phyloP scores from a whole-genome alignment of 1,140 invertebrate genomes.

The Bombus fervidus region DNA sequence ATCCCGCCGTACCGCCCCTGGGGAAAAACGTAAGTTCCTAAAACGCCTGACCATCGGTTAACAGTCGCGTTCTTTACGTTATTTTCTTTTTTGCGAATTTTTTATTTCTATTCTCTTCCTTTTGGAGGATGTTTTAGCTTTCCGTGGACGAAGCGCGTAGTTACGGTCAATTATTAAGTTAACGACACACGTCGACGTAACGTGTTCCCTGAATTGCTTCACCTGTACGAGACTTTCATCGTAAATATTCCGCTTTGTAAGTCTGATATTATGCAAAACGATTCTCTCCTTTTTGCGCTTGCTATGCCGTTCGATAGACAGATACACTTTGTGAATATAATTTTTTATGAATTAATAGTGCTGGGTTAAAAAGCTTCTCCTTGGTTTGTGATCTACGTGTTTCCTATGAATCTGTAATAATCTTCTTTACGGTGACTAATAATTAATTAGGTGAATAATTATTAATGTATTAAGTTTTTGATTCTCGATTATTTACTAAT shows the following conservation, averaged over 20 bases:
- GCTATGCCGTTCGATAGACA: neutral
- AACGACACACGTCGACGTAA: conserved; percentile 30
- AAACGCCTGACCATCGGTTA: conserved; percentile 48
- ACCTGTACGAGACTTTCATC: conserved; percentile 32
- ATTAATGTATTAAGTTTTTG: neutral
- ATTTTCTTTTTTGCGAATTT: neutral
- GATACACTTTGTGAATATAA: neutral
- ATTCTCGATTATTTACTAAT: neutral
- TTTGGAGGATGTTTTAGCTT: neutral
- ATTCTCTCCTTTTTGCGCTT: neutral
- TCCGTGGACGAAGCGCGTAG: neutral
- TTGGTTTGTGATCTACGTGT: neutral
- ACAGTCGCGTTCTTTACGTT: neutral
- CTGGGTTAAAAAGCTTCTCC: neutral
- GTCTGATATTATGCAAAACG: conserved; percentile 31
- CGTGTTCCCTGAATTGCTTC: conserved; percentile 8
- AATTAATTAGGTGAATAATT: too few relatives aligned
- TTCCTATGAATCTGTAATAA: neutral
- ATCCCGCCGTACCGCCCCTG: conserved; percentile 56
- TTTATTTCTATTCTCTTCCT: neutral
- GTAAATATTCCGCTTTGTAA: conserved; percentile 20
- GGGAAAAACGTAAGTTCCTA: conserved; percentile 37
- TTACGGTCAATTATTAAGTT: conserved; percentile 43
- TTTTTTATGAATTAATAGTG: neutral
- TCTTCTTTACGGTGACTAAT: too few relatives aligned